Evolutionary conservation across 2,113 vertebrate genomes (phyloP).

Genomic region (Lepus timidus): DNA sequence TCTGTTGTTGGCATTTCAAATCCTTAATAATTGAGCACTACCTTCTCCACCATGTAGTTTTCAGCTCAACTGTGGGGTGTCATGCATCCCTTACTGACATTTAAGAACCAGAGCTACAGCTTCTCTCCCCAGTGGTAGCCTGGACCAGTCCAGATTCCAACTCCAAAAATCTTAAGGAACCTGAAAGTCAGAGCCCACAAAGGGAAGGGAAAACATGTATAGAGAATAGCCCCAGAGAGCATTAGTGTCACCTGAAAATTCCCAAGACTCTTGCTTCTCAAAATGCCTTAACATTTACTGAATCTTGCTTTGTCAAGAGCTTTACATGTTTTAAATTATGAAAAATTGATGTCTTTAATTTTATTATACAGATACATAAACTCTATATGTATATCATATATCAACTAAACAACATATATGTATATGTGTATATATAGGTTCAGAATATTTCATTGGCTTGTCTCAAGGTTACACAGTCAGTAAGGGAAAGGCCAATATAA

Average conservation of each 20-base stretch:
- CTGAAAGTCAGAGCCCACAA: neutral
- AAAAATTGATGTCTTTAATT: neutral
- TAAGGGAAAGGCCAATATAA: neutral
- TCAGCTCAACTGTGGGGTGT: neutral
- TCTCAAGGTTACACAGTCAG: neutral
- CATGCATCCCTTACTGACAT: accelerated
- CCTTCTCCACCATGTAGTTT: too few relatives aligned
- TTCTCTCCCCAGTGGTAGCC: neutral
- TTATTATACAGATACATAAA: neutral
- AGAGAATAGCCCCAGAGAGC: neutral
- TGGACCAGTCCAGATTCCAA: neutral
- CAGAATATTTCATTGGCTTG: too few relatives aligned
- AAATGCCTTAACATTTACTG: neutral
- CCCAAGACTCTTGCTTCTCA: neutral
- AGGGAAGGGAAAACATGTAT: neutral
- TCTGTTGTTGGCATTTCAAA: neutral
- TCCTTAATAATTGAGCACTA: neutral
- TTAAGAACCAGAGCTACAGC: neutral
- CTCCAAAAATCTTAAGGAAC: neutral
- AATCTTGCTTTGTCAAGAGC: neutral
- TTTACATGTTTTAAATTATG: conserved; percentile 13
- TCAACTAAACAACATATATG: neutral
- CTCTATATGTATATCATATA: neutral
- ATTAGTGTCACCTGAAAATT: neutral
- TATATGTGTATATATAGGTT: neutral